Percentiles rank a stretch among this genome's conserved stretches.
Evolutionary conservation across 2,113 vertebrate genomes (phyloP).

Genomic region (Alethe castanea): DNA sequence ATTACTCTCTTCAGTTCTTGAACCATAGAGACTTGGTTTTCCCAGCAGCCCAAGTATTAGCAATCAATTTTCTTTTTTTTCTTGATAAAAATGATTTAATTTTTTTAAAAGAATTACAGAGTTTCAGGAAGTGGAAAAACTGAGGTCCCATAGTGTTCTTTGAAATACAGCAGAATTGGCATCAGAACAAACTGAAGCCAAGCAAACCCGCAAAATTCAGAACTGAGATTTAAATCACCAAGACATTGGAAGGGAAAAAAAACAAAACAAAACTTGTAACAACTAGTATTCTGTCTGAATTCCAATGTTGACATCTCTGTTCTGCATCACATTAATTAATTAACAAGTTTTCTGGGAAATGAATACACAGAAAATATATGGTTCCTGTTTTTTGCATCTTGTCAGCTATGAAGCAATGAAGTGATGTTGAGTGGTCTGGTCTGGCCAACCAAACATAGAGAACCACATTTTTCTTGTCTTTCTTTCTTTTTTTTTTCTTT

Average conservation of each 20-base stretch:
- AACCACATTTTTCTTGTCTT: not conserved
- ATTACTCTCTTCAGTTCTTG: not conserved
- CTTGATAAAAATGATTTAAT: not conserved
- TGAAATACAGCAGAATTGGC: not conserved
- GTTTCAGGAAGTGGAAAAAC: not conserved
- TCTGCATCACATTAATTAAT: not conserved
- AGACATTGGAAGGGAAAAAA: not conserved
- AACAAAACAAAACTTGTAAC: not conserved
- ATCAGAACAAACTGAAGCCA: not conserved
- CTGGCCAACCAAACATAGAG: not conserved
- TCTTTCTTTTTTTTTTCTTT: not conserved
- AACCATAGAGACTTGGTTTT: not conserved
- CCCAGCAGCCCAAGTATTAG: not conserved
- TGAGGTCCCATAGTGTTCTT: not conserved
- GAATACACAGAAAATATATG: not conserved
- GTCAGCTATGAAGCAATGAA: not conserved
- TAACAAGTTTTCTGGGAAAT: not conserved
- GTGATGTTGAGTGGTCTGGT: not conserved
- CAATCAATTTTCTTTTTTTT: not conserved
- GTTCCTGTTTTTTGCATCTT: not conserved
- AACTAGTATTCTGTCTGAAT: not conserved
- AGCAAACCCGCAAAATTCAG: not conserved
- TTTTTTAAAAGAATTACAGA: not conserved
- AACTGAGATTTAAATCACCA: not conserved
- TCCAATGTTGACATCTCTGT: not conserved